Conservation (phyloP, 2,113 vertebrate species). For the Triplophysa tibetana region DNA sequence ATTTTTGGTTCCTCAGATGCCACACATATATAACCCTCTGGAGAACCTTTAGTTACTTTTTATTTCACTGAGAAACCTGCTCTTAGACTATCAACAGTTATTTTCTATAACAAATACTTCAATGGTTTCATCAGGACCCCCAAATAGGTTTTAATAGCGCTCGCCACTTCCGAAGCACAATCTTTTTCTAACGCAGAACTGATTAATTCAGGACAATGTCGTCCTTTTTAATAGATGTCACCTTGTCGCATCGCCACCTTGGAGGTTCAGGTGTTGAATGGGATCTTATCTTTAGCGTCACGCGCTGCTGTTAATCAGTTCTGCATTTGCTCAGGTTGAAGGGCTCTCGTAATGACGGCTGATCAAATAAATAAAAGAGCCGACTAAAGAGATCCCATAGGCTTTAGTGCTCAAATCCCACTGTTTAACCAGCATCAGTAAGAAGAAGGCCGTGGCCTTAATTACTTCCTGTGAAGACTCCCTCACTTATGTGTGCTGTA, state of each 20-base stretch:
- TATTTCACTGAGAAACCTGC: too few relatives aligned
- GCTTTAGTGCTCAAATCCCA: constrained; percentile 48
- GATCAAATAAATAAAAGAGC: constrained; percentile 47
- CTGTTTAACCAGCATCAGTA: constrained; percentile 37
- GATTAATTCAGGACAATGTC: neutral
- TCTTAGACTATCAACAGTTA: too few relatives aligned
- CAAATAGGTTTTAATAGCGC: too few relatives aligned
- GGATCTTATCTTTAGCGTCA: constrained; percentile 8
- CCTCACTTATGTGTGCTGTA: constrained; percentile 44
- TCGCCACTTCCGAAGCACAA: too few relatives aligned
- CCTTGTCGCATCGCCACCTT: constrained; percentile 22
- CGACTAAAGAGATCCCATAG: constrained; percentile 31
- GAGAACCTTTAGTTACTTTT: too few relatives aligned
- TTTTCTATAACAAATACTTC: too few relatives aligned
- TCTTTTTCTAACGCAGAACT: neutral
- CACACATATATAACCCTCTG: too few relatives aligned
- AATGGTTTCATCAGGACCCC: too few relatives aligned
- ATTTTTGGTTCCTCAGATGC: too few relatives aligned
- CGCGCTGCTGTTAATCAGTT: constrained; percentile 27
- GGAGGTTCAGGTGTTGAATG: constrained; percentile 22
- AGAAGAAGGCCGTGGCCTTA: constrained; percentile 30
- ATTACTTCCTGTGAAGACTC: constrained; percentile 48
- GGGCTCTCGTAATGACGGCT: constrained; percentile 38
- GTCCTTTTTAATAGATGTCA: constrained; percentile 27
- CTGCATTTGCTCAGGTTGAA: constrained; percentile 5